Conservation (phyloP, 2,113 vertebrate species). For the Phasianus colchicus region DNA sequence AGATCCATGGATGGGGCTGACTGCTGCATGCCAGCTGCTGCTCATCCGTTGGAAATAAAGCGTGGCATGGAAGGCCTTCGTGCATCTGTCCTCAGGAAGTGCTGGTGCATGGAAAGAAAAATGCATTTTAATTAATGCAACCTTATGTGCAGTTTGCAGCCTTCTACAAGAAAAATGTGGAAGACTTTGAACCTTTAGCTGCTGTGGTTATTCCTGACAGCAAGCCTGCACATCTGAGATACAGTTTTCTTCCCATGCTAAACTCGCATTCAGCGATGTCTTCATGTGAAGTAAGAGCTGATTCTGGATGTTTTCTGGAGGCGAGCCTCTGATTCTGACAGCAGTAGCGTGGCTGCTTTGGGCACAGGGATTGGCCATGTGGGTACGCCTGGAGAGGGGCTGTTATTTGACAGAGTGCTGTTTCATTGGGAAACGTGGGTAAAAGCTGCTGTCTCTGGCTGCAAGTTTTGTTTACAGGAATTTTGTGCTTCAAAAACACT, state of each 20-base stretch:
- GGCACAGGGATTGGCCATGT: neutral
- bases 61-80: rapidly evolving
- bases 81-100: rapidly evolving
- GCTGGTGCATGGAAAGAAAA: neutral
- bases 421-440: neutral
- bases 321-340: rapidly evolving
- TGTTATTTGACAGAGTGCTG: neutral
- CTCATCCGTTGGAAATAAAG: neutral
- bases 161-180: neutral
- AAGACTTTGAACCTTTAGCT: neutral
- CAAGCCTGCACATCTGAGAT: neutral
- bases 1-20: neutral
- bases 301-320: neutral
- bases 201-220: neutral
- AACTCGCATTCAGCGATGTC: neutral
- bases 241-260: neutral
- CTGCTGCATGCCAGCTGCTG: rapidly evolving
- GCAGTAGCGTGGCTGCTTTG: rapidly evolving
- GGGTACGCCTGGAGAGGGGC: neutral
- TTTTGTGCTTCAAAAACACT: neutral
- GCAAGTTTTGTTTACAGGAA: neutral
- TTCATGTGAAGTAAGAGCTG: neutral
- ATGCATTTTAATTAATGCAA: neutral
- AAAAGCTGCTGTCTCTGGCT: neutral
- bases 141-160: neutral